Evolutionary conservation across 2,888 invertebrate genomes (phyloP), one percentile per base, ranked within the genome.

Genomic region (Ischnus inquisitorius): DNA sequence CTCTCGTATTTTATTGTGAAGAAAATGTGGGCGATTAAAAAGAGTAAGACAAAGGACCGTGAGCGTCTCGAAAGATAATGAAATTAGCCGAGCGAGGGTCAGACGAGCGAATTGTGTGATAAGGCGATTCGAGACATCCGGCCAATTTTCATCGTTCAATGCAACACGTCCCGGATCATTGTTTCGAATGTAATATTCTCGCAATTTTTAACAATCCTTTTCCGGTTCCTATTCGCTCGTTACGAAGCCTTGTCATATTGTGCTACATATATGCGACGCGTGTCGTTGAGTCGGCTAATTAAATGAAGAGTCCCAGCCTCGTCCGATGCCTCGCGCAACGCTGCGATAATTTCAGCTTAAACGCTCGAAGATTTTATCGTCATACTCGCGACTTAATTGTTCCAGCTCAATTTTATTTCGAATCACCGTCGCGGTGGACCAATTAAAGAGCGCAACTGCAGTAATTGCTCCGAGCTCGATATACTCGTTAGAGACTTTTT

Each of bases 331-430:
- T 60, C 60, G 60, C 14, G 12, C 34, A 64, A 34, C 19, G 34
- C 10, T 19, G 65, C 25, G 76, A 76, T 46, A 65, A 65, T 65
- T 76, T 76, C 28, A 57, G 65, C 22, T 65, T 5, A 54, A 76
- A 67, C 16, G 22, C 54, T n/a, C 34, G 41, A 74, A 19, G 25
- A 39, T 39, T 69, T 34, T 16, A 69, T 28, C 51, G 28, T 34
- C 39, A 51, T 28, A 19, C 16, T 34, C 39, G 46, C 22, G 5
- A 16, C 8, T 71, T 71, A 54, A 22, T 54, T 60, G 43, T 43
- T 68, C 14, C 57, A 14, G 28, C 43, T 34, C 8, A 54, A 19
- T 68, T 68, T 48, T 77, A 46, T 57, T 34, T 60, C 46, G 46
- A 14, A 12, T 46, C 60, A 5, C 60, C 6, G 12, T 4, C 60